These are phyloP conservation scores for Drosophila orena DNA, from an alignment of 1,140 invertebrate genomes.

Conservation along the genomic window DNA sequence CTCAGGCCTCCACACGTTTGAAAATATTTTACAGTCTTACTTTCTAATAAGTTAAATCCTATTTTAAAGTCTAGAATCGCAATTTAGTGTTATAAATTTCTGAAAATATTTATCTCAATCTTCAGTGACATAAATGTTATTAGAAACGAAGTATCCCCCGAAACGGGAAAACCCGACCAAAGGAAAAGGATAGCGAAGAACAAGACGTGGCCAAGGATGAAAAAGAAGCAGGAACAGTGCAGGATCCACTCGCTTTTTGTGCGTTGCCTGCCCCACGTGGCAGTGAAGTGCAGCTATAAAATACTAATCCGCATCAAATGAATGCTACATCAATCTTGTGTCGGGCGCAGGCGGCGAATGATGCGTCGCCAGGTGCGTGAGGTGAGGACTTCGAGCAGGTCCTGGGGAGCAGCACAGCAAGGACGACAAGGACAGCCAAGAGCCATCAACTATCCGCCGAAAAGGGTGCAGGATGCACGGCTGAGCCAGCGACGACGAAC, in stretches of 20 bases:
- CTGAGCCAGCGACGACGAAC: slow-evolving; percentile 17
- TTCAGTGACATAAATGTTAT: too few relatives aligned
- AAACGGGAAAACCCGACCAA: not conserved
- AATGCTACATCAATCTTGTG: slow-evolving; percentile 83
- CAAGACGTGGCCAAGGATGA: not conserved
- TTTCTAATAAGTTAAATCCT: too few relatives aligned
- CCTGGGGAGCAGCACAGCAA: slow-evolving; percentile 1
- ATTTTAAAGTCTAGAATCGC: too few relatives aligned
- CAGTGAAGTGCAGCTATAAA: slow-evolving; percentile 80
- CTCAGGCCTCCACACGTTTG: too few relatives aligned
- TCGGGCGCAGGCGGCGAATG: slow-evolving; percentile 61
- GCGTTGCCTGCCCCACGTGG: slow-evolving; percentile 47
- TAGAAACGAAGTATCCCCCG: not conserved
- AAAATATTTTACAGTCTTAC: too few relatives aligned
- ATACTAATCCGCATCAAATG: slow-evolving; percentile 83
- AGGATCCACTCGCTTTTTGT: slow-evolving; percentile 57
- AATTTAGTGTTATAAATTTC: too few relatives aligned
- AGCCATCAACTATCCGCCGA: slow-evolving; percentile 36
- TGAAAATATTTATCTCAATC: too few relatives aligned
- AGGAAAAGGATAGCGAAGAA: not conserved
- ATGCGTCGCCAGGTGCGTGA: slow-evolving; percentile 60
- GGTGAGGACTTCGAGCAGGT: slow-evolving; percentile 6
- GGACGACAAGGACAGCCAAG: slow-evolving; percentile 4
- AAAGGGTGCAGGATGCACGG: slow-evolving; percentile 42
- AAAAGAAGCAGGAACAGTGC: slow-evolving; percentile 35